Base-by-base conservation (phyloP, 2,113 vertebrate genomes). In the Leptobrachium leishanense region DNA sequence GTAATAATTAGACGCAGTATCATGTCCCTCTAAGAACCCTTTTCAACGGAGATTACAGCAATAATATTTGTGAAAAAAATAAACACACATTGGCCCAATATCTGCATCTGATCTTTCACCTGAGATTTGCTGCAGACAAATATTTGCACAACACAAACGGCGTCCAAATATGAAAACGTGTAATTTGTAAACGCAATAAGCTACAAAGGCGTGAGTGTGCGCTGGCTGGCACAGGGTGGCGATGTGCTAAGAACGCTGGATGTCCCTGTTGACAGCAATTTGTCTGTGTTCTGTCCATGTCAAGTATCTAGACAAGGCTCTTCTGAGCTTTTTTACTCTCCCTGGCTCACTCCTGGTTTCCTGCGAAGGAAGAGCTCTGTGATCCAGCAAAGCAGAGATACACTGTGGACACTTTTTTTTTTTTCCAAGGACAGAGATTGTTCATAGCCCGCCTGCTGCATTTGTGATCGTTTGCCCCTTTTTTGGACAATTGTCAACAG, bases 321-420 rank as follows among this genome's bases (percentile, higher is more conserved):
- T 89, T 82, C 84, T 70, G 84, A 80, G 70, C 79, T 89, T 77
- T 85, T 88, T 81, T 88, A 81, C 80, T 77, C 74, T 87, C 84
- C 76, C 20, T 0, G 88, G 82, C 84, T 85, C 85, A 80, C 84
- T 90, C 87, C 87, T 85, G 87, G 88, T 84, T 74, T 88, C 82
- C 83, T 85, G 74, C 87, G 88, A 87, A 88, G 83, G 88, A 86
- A 85, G 79, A 89, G 85, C 87, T 84, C 85, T 82, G 74, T 86
- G 20, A 31, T 81, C 76, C 72, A 72, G 78, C 79, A 84, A 88
- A 0, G 3, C 80, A 59, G 73, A 69, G 77, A 82, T 81, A 86
- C 71, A 85, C 83, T 82, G 70, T 90, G 87, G 84, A 90, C 76
- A 72, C 44, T 69, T 31, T 31, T 31, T 31, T 31, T 31, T 31